Evolutionary conservation across 2,797 vertebrate genomes (phyloP).

Genomic region (Phoebastria nigripes): DNA sequence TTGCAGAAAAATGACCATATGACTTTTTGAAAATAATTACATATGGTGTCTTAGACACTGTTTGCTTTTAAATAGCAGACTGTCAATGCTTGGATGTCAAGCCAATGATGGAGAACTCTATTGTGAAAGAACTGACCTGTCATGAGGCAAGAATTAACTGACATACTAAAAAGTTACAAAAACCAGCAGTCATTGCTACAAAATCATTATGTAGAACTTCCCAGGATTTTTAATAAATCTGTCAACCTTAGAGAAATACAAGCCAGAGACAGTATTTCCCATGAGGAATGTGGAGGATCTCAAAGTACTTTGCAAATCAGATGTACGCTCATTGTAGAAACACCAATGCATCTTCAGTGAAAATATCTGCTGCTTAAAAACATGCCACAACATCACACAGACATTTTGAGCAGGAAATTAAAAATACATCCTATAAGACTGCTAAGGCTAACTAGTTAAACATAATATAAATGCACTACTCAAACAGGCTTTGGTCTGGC

Average conservation of each 20-base stretch:
- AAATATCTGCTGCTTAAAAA: neutral
- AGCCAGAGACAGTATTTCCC: neutral
- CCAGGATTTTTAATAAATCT: neutral
- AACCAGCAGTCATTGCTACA: neutral
- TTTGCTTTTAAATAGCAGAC: neutral
- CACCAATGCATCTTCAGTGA: neutral
- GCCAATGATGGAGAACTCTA: neutral
- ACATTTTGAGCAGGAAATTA: neutral
- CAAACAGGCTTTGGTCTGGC: neutral
- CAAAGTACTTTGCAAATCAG: neutral
- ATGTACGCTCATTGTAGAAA: neutral
- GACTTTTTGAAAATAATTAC: slow-evolving; percentile 9
- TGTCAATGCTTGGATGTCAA: neutral
- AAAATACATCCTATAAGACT: neutral
- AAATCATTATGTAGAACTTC: neutral
- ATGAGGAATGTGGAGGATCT: neutral
- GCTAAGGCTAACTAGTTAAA: neutral
- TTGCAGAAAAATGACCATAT: neutral
- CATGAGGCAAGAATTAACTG: neutral
- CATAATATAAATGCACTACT: neutral
- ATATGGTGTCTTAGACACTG: neutral
- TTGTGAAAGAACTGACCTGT: neutral
- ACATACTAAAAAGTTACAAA: neutral
- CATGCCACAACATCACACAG: neutral
- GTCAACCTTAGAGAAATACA: neutral